Conservation (phyloP, 1,140 invertebrate species). For the Apis cerana region DNA sequence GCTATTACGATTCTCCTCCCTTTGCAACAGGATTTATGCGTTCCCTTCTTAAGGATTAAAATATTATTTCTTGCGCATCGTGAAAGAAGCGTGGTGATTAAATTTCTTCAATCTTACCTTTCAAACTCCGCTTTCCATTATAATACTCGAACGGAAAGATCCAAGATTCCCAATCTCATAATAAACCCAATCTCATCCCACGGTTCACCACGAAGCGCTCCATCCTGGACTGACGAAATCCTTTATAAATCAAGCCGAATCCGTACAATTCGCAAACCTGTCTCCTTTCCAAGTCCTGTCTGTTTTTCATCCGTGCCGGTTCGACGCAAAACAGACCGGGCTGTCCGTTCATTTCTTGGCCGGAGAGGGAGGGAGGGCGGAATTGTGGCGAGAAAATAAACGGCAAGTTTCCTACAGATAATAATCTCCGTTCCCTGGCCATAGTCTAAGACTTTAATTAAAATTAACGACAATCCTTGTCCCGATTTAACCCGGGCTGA, state of each 20-base stretch:
- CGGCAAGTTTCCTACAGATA: constrained; percentile 35
- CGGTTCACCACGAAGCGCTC: background rate
- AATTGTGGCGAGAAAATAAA: constrained; percentile 26
- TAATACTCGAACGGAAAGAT: background rate
- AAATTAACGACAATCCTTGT: constrained; percentile 37
- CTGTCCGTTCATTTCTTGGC: background rate
- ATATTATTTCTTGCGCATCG: background rate
- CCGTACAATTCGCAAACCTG: background rate
- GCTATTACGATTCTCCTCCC: no score
- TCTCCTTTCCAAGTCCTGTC: background rate
- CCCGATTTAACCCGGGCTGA: background rate
- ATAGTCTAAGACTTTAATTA: constrained; percentile 33
- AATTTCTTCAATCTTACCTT: background rate
- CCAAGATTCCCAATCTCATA: no score
- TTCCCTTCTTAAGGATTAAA: no score
- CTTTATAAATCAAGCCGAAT: constrained; percentile 22
- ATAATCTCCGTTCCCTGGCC: background rate
- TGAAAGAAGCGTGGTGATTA: background rate
- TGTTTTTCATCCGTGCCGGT: background rate
- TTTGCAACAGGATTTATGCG: no score
- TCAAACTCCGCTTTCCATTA: background rate
- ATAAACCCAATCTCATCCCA: background rate
- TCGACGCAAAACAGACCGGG: constrained; percentile 4
- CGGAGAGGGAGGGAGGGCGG: background rate
- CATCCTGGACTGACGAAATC: background rate